Percentiles rank a stretch among this genome's conserved stretches.
These are phyloP conservation scores for Plebejus argus DNA, from an alignment of 2,888 invertebrate genomes.

Conservation along the genomic window DNA sequence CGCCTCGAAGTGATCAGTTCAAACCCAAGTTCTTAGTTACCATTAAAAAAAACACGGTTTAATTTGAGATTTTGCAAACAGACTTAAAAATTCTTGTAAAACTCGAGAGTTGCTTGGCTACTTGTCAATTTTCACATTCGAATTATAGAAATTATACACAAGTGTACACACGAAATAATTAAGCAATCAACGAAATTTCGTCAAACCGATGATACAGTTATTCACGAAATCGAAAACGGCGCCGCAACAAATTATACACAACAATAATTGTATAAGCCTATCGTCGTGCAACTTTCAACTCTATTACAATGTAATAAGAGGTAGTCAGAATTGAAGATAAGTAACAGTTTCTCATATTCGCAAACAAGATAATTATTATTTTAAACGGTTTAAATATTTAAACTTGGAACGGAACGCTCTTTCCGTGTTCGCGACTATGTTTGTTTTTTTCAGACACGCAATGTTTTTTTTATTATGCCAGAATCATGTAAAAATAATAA, in stretches of 20 bases:
- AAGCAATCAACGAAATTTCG: constrained; percentile 71
- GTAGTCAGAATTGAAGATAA: constrained; percentile 32
- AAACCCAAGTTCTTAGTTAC: too few species aligned
- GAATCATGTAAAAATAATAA: neutral
- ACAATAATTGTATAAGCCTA: constrained; percentile 42
- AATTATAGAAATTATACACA: constrained; percentile 10
- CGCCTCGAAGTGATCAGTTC: too few species aligned
- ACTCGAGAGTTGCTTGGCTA: neutral
- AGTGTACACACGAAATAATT: constrained; percentile 63
- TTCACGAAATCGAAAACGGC: constrained; percentile 60
- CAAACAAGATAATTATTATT: constrained; percentile 70
- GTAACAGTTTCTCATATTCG: constrained; percentile 49
- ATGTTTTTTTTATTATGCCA: constrained; percentile 37
- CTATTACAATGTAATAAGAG: constrained; percentile 41
- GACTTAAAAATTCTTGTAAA: neutral
- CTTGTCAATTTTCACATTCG: constrained; percentile 44
- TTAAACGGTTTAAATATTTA: constrained; percentile 69
- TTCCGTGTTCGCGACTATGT: constrained; percentile 54
- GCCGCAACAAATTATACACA: constrained; percentile 54
- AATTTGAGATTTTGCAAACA: neutral
- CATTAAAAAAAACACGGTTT: neutral
- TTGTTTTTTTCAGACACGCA: constrained; percentile 50
- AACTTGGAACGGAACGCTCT: constrained; percentile 59
- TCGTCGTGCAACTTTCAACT: constrained; percentile 34
- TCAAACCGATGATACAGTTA: constrained; percentile 73